Evolutionary conservation across 2,113 vertebrate genomes (phyloP).

Genomic region (Trematocara zebra): DNA sequence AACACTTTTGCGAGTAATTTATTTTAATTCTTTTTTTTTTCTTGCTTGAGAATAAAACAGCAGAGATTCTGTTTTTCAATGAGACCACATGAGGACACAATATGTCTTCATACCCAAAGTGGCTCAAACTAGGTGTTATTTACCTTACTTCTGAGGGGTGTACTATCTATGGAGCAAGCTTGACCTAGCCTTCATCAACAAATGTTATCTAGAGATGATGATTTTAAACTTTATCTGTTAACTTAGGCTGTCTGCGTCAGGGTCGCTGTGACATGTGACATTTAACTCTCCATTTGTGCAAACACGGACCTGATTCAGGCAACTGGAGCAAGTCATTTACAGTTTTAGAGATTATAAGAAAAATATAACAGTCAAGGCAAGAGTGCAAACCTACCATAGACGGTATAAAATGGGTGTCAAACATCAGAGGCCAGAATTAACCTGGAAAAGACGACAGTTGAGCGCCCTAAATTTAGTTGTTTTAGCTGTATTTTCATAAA

Average conservation of each 20-base stretch:
- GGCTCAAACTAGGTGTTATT: background rate
- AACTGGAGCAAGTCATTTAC: background rate
- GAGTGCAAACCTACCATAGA: background rate
- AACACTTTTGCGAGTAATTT: background rate
- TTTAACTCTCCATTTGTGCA: background rate
- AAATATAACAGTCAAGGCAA: background rate
- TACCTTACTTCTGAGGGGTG: background rate
- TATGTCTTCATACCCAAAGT: background rate
- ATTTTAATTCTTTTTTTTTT: background rate
- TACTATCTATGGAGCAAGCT: background rate
- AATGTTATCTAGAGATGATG: background rate
- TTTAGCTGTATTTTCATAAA: background rate
- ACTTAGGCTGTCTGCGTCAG: background rate
- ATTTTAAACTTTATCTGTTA: background rate
- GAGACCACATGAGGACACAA: rapidly evolving
- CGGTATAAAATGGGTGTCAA: background rate
- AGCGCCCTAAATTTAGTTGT: background rate
- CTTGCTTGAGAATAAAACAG: background rate
- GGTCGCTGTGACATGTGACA: background rate
- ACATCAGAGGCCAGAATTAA: background rate
- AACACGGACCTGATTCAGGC: background rate
- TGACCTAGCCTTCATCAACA: background rate
- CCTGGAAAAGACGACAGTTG: background rate
- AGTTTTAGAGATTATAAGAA: background rate
- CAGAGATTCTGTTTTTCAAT: background rate